Evolutionary conservation across 1,140 invertebrate genomes (phyloP), one percentile per base, ranked within the genome.

Genomic region (Tenebrio molitor): DNA sequence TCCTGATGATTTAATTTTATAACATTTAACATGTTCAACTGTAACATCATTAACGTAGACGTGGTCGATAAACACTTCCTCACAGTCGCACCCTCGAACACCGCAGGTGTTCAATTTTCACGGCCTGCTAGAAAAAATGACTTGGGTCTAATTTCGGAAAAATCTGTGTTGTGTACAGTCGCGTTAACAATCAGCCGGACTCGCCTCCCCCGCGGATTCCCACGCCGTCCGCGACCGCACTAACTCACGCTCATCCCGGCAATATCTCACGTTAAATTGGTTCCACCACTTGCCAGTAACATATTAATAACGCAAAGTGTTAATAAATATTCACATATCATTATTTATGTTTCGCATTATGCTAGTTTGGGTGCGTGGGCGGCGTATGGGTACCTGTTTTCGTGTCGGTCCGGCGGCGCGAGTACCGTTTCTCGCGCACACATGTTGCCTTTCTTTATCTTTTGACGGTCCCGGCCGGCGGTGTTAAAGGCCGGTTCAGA

Each of bases 271-370:
- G 29, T 58, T 58, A 58, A 58, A 58, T 58, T 58, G 50, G 50
- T 29, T 58, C 50, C 50, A 58, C 50, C 50, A 58, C 50, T 58
- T 58, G 50, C 50, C 19, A 58, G 50, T 58, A 58, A 66, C 64
- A 66, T 66, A 66, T 66, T 66, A 66, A 66, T 65, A 58, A 58
- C 50, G 29, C 42, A 42, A 66, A 44, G 36, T 66, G 64, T 66
- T 66, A 66, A 66, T 66, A 66, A 66, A 66, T 66, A 44, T 66
- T 29, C 36, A 66, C 64, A 39, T 66, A 66, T 41, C 36, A 66
- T 66, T 66, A 66, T 66, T 66, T 66, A 66, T 66, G 36, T 66
- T 66, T 66, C 50, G 50, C 50, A 29, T 58, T 58, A 58, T 58
- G 19, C 23, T 58, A 58, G 50, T 33, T 58, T 58, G 21, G 21